phyloP scores from a whole-genome alignment of 92 coral and sea anemone genomes.

The Epizoanthus ramosus region DNA sequence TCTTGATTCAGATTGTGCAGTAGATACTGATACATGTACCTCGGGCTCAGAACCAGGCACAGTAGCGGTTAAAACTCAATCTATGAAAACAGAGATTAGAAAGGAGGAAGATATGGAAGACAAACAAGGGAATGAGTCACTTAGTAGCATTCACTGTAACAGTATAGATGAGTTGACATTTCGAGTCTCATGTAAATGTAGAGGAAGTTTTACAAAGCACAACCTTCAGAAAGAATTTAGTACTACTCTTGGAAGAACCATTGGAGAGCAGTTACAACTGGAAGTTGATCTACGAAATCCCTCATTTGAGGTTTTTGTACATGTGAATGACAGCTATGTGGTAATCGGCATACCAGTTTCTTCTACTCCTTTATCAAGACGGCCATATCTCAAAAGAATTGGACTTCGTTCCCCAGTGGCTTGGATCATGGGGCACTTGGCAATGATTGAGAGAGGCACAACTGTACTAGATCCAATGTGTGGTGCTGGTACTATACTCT shows the following conservation, averaged over 20 bases:
- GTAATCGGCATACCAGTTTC: slow-evolving; percentile 33
- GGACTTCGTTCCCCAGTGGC: slow-evolving; percentile 37
- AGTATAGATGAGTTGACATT: slow-evolving; percentile 8
- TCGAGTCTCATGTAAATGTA: slow-evolving; percentile 37
- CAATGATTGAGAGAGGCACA: slow-evolving; percentile 6
- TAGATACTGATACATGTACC: not conserved
- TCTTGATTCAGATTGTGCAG: not conserved
- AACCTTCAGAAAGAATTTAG: slow-evolving; percentile 12
- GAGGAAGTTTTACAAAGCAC: slow-evolving; percentile 15
- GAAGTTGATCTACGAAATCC: slow-evolving; percentile 33
- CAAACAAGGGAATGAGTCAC: not conserved
- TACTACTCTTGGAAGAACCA: slow-evolving; percentile 14
- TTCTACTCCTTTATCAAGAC: slow-evolving; percentile 17
- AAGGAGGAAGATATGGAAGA: not conserved
- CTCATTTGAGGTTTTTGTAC: slow-evolving; percentile 24
- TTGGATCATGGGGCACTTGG: slow-evolving; percentile 32
- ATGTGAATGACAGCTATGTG: slow-evolving; percentile 16
- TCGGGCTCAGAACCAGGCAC: too few species aligned
- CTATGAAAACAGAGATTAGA: not conserved
- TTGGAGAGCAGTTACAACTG: slow-evolving; percentile 21
- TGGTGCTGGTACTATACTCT: slow-evolving; percentile 27
- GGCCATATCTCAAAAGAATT: slow-evolving; percentile 36
- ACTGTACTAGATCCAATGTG: slow-evolving; percentile 40
- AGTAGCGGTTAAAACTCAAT: not conserved
- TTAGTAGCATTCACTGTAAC: not conserved